Conservation (phyloP, 2,113 vertebrate species). For the Tretioscincus oriximinensis region DNA sequence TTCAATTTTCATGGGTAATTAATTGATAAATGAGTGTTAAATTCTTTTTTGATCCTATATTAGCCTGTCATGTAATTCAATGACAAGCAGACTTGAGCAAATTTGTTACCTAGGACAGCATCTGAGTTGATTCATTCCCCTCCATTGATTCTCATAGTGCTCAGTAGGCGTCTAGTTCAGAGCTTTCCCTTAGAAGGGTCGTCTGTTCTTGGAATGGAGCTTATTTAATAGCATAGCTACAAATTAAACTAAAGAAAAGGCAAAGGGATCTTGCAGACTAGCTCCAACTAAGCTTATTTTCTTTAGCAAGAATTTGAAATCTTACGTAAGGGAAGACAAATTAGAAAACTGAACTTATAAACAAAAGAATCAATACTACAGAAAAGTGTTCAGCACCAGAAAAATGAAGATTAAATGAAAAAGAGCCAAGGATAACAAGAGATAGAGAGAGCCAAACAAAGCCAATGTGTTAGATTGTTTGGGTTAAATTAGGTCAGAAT, state of each 20-base stretch:
- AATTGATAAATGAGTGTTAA: conserved; percentile 72
- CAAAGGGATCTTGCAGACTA: neutral
- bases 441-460: conserved; percentile 39
- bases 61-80: conserved; percentile 73
- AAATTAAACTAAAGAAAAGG: conserved; percentile 47
- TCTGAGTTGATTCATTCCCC: conserved; percentile 38
- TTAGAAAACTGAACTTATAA: conserved; percentile 24
- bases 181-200: conserved; percentile 31
- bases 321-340: conserved; percentile 45
- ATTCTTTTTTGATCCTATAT: conserved; percentile 65
- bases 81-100: conserved; percentile 59
- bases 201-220: conserved; percentile 30
- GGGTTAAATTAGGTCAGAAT: conserved; percentile 47
- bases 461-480: conserved; percentile 21
- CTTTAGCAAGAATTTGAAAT: conserved; percentile 24
- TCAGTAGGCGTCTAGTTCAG: conserved; percentile 29
- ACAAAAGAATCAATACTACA: conserved; percentile 26
- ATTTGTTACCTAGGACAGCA: conserved; percentile 59
- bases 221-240: conserved; percentile 28
- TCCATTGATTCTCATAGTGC: neutral
- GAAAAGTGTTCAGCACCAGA: conserved; percentile 37
- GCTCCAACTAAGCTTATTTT: conserved; percentile 34
- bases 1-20: conserved; percentile 79
- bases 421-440: conserved; percentile 47
- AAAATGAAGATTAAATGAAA: conserved; percentile 60